Evolutionary conservation across 2,113 vertebrate species (phyloP).

Genomic region (Micronisus gabar): DNA sequence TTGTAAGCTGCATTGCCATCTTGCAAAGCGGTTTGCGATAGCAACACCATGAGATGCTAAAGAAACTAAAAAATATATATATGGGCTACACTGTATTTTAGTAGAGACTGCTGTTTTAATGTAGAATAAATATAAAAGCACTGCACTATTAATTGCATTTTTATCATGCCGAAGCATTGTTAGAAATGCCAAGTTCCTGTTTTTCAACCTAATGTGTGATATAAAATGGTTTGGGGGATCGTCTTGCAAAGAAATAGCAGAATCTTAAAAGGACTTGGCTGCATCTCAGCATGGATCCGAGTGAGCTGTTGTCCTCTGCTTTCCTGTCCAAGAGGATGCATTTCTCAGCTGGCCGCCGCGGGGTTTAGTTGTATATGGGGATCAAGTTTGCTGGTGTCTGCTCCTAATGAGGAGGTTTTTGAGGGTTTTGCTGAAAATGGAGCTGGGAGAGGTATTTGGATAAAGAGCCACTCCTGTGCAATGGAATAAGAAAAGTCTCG

Average conservation of each 20-base stretch:
- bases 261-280: not conserved
- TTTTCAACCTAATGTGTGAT: not conserved
- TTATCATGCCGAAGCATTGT: rapidly evolving
- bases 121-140: not conserved
- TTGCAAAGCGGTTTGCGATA: not conserved
- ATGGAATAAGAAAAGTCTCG: not conserved
- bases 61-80: not conserved
- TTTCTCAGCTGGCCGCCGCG: rapidly evolving
- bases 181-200: not conserved
- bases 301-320: not conserved
- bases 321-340: not conserved
- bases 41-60: rapidly evolving
- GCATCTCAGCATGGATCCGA: not conserved
- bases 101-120: not conserved
- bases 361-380: not conserved
- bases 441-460: rapidly evolving
- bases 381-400: not conserved
- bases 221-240: not conserved
- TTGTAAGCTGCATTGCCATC: not conserved
- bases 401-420: not conserved
- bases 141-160: not conserved
- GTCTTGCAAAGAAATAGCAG: not conserved
- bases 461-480: not conserved
- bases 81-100: not conserved
- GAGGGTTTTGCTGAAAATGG: not conserved